Evolutionary conservation across 2,888 invertebrate genomes (phyloP).

Genomic region (Drosophila sordidula): DNA sequence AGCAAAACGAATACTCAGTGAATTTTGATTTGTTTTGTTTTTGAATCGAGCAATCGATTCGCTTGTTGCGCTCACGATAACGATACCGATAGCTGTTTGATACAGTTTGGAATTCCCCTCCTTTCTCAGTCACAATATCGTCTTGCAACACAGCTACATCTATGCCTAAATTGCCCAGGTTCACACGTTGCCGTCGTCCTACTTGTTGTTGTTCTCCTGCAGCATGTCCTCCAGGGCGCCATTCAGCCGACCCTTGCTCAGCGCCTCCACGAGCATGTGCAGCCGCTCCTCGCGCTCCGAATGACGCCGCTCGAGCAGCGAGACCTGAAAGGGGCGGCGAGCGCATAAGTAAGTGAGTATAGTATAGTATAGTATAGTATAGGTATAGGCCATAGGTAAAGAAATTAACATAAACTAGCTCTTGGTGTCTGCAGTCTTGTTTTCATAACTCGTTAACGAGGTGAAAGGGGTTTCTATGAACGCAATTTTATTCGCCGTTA

Average conservation of each 20-base stretch:
- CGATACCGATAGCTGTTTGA: conserved; percentile 12
- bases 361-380: no score
- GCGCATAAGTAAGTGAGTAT: no score
- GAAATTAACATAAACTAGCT: no score
- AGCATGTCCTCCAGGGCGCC: conserved; percentile 83
- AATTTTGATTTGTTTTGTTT: conserved; percentile 34
- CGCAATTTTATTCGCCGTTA: no score
- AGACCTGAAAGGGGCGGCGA: conserved; percentile 74
- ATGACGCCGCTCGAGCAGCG: conserved; percentile 84
- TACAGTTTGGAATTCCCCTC: background rate
- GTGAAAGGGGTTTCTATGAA: no score
- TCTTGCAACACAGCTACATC: background rate
- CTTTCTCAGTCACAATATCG: background rate
- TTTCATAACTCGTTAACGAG: no score
- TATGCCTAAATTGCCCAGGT: background rate
- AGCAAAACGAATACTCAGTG: conserved; percentile 6
- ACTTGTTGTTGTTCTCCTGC: conserved; percentile 83
- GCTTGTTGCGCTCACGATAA: conserved; percentile 4
- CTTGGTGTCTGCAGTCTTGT: no score
- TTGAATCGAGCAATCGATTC: background rate
- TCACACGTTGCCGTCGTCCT: conserved; percentile 25
- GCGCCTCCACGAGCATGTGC: conserved; percentile 84
- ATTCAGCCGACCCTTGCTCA: conserved; percentile 85
- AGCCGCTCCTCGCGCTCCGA: conserved; percentile 85
- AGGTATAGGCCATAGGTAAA: no score